A percentile compares a stretch with the other conserved stretches of the same genome.
phyloP scores from a whole-genome alignment of 2,888 invertebrate species.

The Sarcophaga rosellei region DNA sequence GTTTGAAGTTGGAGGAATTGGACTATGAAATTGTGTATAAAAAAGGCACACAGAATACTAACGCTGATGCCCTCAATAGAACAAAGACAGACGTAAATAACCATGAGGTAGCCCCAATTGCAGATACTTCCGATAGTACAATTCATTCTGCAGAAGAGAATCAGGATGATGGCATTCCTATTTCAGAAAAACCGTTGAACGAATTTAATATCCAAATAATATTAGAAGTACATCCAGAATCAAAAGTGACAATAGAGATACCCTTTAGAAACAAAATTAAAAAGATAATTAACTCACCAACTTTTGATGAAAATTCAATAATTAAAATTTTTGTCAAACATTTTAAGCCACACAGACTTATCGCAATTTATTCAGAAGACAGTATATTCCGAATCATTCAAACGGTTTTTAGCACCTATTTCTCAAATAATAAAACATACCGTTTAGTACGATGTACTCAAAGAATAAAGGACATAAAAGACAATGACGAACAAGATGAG shows the following conservation, averaged over 20 bases:
- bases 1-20: conserved; percentile 21
- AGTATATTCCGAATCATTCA: neutral
- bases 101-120: too few relatives aligned
- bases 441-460: neutral
- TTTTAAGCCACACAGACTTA: conserved; percentile 36
- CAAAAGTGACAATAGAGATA: conserved; percentile 1
- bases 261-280: conserved; percentile 23
- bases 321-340: conserved; percentile 19
- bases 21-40: conserved; percentile 3
- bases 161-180: conserved; percentile 51
- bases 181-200: conserved; percentile 64
- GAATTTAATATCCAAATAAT: conserved; percentile 18
- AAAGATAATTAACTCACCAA: neutral
- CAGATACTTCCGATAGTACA: neutral
- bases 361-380: neutral
- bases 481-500: conserved; percentile 54
- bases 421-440: too few relatives aligned
- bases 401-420: neutral
- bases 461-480: conserved; percentile 53
- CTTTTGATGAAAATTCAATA: conserved; percentile 18
- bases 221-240: conserved; percentile 9
- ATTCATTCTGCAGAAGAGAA: conserved; percentile 34
- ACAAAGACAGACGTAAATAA: neutral
- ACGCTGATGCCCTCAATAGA: conserved; percentile 10
- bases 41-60: neutral